Conservation (phyloP, 1,140 invertebrate species). For the Drosophila elegans region DNA sequence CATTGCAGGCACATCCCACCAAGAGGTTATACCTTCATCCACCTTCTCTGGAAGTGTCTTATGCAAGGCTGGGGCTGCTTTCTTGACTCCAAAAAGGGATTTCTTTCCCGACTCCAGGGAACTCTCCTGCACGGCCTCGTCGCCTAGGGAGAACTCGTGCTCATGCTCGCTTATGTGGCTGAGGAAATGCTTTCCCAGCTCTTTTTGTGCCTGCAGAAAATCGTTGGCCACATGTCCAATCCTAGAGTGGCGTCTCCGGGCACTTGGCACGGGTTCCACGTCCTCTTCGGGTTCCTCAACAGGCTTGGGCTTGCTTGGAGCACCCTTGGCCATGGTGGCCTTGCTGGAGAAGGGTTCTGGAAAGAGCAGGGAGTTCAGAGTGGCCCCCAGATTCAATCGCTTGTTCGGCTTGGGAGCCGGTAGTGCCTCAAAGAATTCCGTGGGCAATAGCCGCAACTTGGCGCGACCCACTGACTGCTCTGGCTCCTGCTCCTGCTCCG, state of each 20-base stretch:
- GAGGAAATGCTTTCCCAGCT: constrained; percentile 69
- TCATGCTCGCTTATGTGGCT: constrained; percentile 68
- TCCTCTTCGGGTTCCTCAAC: constrained; percentile 26
- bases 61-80: not conserved
- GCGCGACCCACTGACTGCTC: constrained; percentile 21
- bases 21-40: constrained; percentile 52
- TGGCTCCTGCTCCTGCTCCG: constrained; percentile 31
- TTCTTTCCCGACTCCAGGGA: constrained; percentile 11
- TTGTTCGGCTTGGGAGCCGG: constrained; percentile 44
- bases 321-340: constrained; percentile 34
- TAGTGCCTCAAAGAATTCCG: constrained; percentile 76
- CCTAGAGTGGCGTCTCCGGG: constrained; percentile 32
- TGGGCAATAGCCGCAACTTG: constrained; percentile 53
- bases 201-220: constrained; percentile 66
- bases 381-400: constrained; percentile 59
- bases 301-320: constrained; percentile 8
- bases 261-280: constrained; percentile 45
- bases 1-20: constrained; percentile 72
- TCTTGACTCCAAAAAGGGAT: constrained; percentile 21
- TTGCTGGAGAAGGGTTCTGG: constrained; percentile 74
- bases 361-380: constrained; percentile 71
- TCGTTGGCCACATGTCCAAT: constrained; percentile 52
- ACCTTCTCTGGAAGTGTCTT: constrained; percentile 29
- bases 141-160: constrained; percentile 38
- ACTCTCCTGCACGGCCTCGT: constrained; percentile 20